Evolutionary conservation across 2,797 vertebrate genomes (phyloP).

Genomic region (Oceanodroma leucorhoa): DNA sequence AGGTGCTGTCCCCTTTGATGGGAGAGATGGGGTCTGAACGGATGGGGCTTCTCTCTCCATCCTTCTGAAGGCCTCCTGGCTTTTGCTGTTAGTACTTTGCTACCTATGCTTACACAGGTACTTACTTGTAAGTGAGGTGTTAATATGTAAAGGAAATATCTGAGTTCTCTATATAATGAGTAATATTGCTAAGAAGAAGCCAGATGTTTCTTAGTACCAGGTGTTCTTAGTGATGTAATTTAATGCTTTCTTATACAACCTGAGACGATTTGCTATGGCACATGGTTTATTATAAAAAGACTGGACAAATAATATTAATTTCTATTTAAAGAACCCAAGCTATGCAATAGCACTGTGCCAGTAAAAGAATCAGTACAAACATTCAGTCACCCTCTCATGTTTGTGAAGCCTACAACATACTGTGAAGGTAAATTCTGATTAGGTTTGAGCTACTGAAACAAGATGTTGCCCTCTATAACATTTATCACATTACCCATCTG

Average conservation of each 20-base stretch:
- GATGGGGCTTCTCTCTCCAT: neutral
- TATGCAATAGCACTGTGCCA: neutral
- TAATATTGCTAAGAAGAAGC: neutral
- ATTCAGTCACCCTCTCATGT: neutral
- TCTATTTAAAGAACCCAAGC: neutral
- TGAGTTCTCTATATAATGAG: neutral
- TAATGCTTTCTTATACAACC: neutral
- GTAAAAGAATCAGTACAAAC: neutral
- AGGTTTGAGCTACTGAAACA: neutral
- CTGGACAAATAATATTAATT: neutral
- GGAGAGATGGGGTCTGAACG: neutral
- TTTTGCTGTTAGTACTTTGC: neutral
- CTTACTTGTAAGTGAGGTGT: neutral
- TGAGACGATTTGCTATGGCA: neutral
- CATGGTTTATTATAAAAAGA: neutral
- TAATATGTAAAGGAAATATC: neutral
- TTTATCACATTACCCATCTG: neutral
- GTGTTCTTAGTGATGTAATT: neutral
- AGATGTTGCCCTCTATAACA: neutral
- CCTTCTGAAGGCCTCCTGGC: neutral
- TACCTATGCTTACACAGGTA: neutral
- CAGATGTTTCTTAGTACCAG: neutral
- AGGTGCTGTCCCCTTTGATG: neutral
- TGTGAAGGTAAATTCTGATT: neutral
- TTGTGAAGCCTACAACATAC: neutral